Evolutionary conservation across 1,140 invertebrate species (phyloP).

Genomic region (Drosophila jambulina): DNA sequence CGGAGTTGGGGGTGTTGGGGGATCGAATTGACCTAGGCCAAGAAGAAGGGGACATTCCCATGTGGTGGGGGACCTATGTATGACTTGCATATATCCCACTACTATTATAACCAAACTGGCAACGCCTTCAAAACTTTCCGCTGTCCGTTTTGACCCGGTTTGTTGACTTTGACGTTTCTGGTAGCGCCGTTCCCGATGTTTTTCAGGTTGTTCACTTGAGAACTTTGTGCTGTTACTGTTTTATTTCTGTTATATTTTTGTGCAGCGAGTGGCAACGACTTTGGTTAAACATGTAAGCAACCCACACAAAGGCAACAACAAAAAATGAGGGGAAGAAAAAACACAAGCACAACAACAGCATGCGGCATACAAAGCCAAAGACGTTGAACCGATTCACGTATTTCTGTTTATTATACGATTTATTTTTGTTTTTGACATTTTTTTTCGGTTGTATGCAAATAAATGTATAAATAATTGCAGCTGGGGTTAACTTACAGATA

Average conservation of each 20-base stretch:
- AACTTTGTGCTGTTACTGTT: slow-evolving; percentile 51
- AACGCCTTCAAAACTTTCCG: slow-evolving; percentile 36
- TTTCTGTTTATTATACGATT: slow-evolving; percentile 30
- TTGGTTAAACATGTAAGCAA: slow-evolving; percentile 43
- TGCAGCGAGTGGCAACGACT: slow-evolving; percentile 55
- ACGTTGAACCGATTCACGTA: slow-evolving; percentile 66
- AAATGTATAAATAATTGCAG: slow-evolving; percentile 20
- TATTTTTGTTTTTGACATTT: slow-evolving; percentile 11
- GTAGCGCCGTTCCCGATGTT: slow-evolving; percentile 31
- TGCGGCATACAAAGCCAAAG: slow-evolving; percentile 54
- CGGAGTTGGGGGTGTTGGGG: not conserved
- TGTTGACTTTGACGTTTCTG: slow-evolving; percentile 53
- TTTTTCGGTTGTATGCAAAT: slow-evolving; percentile 24
- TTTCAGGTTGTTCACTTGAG: slow-evolving; percentile 63
- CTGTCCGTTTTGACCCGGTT: slow-evolving; percentile 39
- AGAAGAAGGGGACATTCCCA: not conserved
- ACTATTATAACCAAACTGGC: slow-evolving; percentile 9
- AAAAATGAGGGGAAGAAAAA: slow-evolving; percentile 18
- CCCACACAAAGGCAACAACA: slow-evolving; percentile 37
- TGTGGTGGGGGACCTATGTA: not conserved
- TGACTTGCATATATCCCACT: slow-evolving; percentile 16
- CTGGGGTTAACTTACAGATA: not conserved
- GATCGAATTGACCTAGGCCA: slow-evolving; percentile 25
- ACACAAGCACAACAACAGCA: slow-evolving; percentile 32
- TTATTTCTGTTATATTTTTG: slow-evolving; percentile 40